A percentile compares a stretch with the other conserved stretches of the same genome.
phyloP scores from a whole-genome alignment of 2,113 vertebrate genomes.

The Seriola aureovittata region DNA sequence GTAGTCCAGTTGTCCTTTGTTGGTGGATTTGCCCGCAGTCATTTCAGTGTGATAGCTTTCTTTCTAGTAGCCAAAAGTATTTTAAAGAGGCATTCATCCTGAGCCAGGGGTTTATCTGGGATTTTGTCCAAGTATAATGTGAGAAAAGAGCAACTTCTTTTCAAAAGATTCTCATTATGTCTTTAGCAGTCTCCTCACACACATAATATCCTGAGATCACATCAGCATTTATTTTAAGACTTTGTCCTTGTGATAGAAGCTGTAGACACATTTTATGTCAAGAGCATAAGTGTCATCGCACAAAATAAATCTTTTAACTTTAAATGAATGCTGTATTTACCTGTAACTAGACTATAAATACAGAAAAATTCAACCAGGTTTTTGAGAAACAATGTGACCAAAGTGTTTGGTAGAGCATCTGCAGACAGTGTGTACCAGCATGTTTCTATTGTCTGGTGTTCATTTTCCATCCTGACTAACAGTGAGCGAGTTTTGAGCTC shows the following conservation, averaged over 20 bases:
- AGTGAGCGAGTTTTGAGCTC: constrained; percentile 37
- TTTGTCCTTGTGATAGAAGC: not conserved
- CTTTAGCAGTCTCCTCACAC: not conserved
- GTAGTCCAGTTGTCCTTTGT: no score
- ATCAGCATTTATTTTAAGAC: not conserved
- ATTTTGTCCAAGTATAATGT: not conserved
- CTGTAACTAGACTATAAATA: constrained; percentile 1
- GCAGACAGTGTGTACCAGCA: constrained; percentile 33
- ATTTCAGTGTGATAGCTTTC: not conserved
- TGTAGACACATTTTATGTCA: not conserved
- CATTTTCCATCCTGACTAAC: constrained; percentile 49
- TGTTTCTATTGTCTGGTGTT: constrained; percentile 41
- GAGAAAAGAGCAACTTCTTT: not conserved
- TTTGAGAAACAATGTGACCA: not conserved
- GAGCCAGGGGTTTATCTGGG: not conserved
- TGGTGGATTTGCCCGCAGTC: not conserved
- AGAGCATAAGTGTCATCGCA: not conserved
- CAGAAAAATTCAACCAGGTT: not conserved
- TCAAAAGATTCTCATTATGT: not conserved
- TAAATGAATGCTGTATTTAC: no score
- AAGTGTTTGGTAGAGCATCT: constrained; percentile 9
- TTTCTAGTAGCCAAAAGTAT: not conserved
- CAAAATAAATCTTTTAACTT: no score
- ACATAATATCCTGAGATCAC: not conserved
- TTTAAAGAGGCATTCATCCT: not conserved